phyloP scores from a whole-genome alignment of 2,888 invertebrate genomes.

The Drosophila mayaguana region DNA sequence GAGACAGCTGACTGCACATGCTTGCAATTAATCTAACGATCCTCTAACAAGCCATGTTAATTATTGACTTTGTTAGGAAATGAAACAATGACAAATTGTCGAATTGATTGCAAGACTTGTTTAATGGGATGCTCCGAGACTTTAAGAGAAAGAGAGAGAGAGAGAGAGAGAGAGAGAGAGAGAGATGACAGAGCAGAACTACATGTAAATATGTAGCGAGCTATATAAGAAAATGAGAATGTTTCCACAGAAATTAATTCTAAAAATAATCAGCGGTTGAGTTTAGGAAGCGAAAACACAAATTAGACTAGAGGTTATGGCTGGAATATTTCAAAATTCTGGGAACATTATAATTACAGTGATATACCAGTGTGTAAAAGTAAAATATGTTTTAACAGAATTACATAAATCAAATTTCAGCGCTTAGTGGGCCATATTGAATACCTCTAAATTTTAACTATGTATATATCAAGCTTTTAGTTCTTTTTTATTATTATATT shows the following conservation, averaged over 20 bases:
- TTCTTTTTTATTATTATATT: no score
- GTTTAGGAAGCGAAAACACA: no score
- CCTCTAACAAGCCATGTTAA: constrained; percentile 57
- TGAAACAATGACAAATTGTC: constrained; percentile 53
- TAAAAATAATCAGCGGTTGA: constrained; percentile 6
- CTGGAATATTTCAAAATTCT: neutral
- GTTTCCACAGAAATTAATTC: neutral
- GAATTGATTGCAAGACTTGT: constrained; percentile 23
- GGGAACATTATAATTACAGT: neutral
- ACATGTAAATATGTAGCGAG: no score
- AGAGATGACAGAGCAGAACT: no score
- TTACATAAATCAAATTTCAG: neutral
- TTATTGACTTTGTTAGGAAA: constrained; percentile 44
- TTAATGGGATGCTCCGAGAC: constrained; percentile 8
- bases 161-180: no score
- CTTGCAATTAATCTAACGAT: constrained; percentile 56
- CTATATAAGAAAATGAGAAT: neutral
- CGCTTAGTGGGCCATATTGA: no score
- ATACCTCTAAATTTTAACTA: no score
- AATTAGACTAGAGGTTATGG: neutral
- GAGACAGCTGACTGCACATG: constrained; percentile 41
- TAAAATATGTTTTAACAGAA: neutral
- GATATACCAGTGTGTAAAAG: neutral
- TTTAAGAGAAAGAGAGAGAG: neutral
- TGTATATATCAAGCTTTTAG: no score